Evolutionary conservation across 2,113 vertebrate species (phyloP).

Genomic region (Helogale parvula): DNA sequence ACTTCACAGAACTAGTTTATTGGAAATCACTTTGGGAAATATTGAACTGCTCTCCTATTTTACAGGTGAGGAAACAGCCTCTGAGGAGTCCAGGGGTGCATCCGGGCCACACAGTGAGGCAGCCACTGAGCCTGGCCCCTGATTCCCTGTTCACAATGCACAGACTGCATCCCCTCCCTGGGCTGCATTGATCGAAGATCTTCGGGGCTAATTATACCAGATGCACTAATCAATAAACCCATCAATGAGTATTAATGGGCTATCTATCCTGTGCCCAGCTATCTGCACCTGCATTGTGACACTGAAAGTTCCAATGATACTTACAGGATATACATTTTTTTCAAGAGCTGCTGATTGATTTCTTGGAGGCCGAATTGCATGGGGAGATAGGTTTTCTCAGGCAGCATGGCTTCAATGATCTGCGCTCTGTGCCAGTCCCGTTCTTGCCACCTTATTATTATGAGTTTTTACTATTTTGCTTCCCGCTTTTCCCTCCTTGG

Average conservation of each 20-base stretch:
- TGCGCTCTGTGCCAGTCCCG: background rate
- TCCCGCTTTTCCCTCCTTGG: background rate
- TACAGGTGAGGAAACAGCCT: background rate
- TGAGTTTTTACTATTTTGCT: background rate
- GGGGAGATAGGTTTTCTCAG: background rate
- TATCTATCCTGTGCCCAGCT: constrained; percentile 24
- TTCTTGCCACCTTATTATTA: background rate
- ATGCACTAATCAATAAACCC: constrained; percentile 52
- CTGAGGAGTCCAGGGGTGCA: no score
- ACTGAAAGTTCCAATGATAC: background rate
- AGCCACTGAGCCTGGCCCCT: background rate
- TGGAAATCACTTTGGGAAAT: background rate
- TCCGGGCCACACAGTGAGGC: background rate
- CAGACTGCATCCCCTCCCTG: background rate
- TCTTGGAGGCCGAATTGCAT: background rate
- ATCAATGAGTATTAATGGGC: constrained; percentile 43
- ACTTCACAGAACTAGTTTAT: background rate
- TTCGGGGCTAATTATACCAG: constrained; percentile 34
- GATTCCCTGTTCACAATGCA: background rate
- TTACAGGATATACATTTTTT: constrained; percentile 48
- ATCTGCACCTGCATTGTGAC: background rate
- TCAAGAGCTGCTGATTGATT: constrained; percentile 49
- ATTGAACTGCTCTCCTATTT: background rate
- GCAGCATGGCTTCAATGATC: background rate
- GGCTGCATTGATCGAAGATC: background rate